Base-by-base conservation (phyloP, 2,888 invertebrate genomes). In the Meandrusa payeni region DNA sequence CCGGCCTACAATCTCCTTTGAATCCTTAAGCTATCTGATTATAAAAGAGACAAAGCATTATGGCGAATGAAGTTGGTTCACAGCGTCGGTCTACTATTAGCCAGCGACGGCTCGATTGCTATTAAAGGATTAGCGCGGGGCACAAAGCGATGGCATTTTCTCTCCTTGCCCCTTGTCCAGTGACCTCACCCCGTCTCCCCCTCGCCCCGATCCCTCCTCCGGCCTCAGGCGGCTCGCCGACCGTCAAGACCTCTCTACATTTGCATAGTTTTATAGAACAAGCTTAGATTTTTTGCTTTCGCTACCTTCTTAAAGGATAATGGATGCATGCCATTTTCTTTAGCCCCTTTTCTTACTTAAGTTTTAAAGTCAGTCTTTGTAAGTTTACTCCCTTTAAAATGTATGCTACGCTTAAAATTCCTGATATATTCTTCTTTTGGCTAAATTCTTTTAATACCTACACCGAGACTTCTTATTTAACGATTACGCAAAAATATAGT, bases 161-260 rank as follows among this genome's bases (percentile, higher is more conserved):
- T 55, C 61, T 63, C 66, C 69, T 73, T 78, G 76, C 74, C 80
- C 81, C 77, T 72, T 78, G 83, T 76, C 81, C 82, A 69, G 66
- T 58, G 57, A 50, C 52, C 57, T 52, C 52, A 48, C 52, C 51
- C 48, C 38, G 43, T 47, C 54, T 51, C 42, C 46, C 52, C 59
- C 62, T 52, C 50, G 50, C 55, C 47, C 50, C 54, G 51, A 37
- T 37, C 50, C 61, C 61, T 55, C 56, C 57, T 52, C 46, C 37
- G 42, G 52, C 59, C 55, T 52, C 48, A 48, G 59, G 51, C 59
- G 52, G 56, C 59, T 52, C 57, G 46, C 52, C 64, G 66, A 69
- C 77, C 80, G 77, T 79, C 67, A 81, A 85, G 83, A 82, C 78
- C 77, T 81, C 79, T 72, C 71, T 71, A 78, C 75, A 86, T 86